These are phyloP conservation scores for Drosophila sp. DNA, from an alignment of 1,140 invertebrate species.

Conservation along the genomic window DNA sequence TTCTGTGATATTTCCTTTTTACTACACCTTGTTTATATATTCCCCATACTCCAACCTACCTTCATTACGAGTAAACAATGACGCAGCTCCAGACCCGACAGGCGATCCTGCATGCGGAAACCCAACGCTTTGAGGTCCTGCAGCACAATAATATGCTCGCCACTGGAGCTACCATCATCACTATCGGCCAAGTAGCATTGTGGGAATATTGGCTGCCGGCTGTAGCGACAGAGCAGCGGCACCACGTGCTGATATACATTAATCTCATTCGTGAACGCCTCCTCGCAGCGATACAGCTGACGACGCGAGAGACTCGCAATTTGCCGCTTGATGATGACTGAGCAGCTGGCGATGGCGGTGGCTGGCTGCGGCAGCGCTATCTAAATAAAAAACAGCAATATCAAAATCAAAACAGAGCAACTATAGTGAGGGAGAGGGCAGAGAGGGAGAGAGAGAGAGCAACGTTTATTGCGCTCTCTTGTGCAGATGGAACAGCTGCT, in stretches of 20 bases:
- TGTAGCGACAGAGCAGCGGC: slow-evolving; percentile 67
- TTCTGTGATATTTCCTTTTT: too few relatives aligned
- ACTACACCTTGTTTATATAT: too few relatives aligned
- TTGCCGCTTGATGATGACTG: slow-evolving; percentile 80
- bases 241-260: slow-evolving; percentile 74
- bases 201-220: slow-evolving; percentile 67
- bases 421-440: slow-evolving; percentile 16
- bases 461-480: neutral
- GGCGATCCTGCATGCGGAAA: slow-evolving; percentile 72
- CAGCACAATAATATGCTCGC: slow-evolving; percentile 73
- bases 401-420: slow-evolving; percentile 29
- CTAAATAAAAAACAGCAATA: slow-evolving; percentile 39
- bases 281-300: slow-evolving; percentile 76
- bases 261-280: slow-evolving; percentile 82
- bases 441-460: slow-evolving; percentile 23
- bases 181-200: slow-evolving; percentile 71
- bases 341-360: slow-evolving; percentile 40
- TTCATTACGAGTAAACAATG: slow-evolving; percentile 80
- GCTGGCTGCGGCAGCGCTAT: slow-evolving; percentile 9
- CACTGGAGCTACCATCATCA: slow-evolving; percentile 59
- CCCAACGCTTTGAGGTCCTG: slow-evolving; percentile 74
- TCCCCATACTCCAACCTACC: too few relatives aligned
- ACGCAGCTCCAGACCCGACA: slow-evolving; percentile 66
- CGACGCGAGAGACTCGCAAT: slow-evolving; percentile 77
- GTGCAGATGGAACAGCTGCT: slow-evolving; percentile 62